Base-by-base conservation (phyloP, 2,797 vertebrate species). In the Catamblyrhynchus diadema region DNA sequence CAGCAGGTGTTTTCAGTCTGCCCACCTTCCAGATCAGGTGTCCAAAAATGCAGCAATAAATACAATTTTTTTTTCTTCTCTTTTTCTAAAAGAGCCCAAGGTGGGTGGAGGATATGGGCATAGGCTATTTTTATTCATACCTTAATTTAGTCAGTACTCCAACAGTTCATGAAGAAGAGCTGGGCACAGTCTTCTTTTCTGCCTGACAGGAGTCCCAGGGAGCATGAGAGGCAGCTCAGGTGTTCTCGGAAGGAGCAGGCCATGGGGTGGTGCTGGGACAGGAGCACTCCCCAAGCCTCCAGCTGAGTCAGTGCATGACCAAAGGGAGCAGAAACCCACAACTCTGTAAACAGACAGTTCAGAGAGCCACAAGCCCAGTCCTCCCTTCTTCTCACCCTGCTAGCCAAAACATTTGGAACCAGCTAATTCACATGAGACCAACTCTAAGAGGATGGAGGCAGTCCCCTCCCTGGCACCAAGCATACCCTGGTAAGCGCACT, bases 21-120 rank as follows among this genome's bases (percentile, higher is more conserved):
- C 94, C 96, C 90, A 96, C 96, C 81, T 93, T 95, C 94, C 95
- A 94, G 93, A 96, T 93, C 94, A 97, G 95, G 96, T 97, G 96
- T 93, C 88, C 94, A 87, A 85, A 92, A 90, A 80, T 22, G 60
- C 48, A 93, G 95, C 71, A 95, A 75, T 64, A 90, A 73, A 79
- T 81, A 50, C 18, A 32, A 6, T 60, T 85, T 93, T 74, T 57
- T 90, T 93, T 70, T 23, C 75, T 90, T 94, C 62, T 48, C 59
- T 79, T 53, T 86, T 91, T 90, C 91, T 86, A 69, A 79, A 95
- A 93, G 90, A 90, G 59, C 86, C 79, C 70, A 84, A 72, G 73
- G 93, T 96, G 70, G 96, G 96, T 57, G 94, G 95, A 91, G 27
- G 30, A 77, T 56, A 90, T 95, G 80, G 91, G 86, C 3, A 6